Percentiles rank a stretch among this genome's conserved stretches.
These are phyloP conservation scores for Hypolimnas misippus DNA, from an alignment of 2,888 invertebrate species.

Conservation along the genomic window DNA sequence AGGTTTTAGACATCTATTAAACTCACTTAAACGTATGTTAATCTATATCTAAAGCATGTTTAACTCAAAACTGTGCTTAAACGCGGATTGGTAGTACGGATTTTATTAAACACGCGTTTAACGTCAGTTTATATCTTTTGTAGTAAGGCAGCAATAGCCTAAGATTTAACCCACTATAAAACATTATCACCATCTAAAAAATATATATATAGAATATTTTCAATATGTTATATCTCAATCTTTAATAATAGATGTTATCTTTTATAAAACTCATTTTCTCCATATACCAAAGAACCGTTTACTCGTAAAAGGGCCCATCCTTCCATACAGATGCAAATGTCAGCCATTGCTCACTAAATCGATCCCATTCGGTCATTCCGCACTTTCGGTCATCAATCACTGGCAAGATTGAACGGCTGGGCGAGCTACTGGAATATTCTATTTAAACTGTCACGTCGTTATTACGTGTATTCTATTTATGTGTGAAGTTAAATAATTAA, in stretches of 20 bases:
- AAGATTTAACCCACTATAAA: no score
- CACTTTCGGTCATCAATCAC: slow-evolving; percentile 77
- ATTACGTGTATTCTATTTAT: slow-evolving; percentile 17
- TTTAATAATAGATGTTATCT: slow-evolving; percentile 1
- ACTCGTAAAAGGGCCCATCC: slow-evolving; percentile 45
- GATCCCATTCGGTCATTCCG: slow-evolving; percentile 76
- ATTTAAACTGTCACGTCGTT: slow-evolving; percentile 36
- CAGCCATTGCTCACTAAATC: slow-evolving; percentile 72
- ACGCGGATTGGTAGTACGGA: no score
- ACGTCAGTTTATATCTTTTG: no score
- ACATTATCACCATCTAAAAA: no score
- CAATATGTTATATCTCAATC: no score
- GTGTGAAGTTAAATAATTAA: slow-evolving; percentile 9
- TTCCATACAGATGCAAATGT: slow-evolving; percentile 77
- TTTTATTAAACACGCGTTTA: no score
- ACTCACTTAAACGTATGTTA: no score
- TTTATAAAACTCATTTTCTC: not conserved
- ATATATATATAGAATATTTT: no score
- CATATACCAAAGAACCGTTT: slow-evolving; percentile 38
- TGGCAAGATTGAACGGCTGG: slow-evolving; percentile 49
- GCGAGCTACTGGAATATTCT: slow-evolving; percentile 42
- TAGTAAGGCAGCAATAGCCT: no score
- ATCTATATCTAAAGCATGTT: no score
- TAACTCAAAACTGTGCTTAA: no score
- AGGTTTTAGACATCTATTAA: no score